Percentiles rank a stretch among this genome's conserved stretches.
Evolutionary conservation across 30 jellyfish, hydroid and myxozoan genomes (phyloP).

Genomic region (Hydra vulgaris): DNA sequence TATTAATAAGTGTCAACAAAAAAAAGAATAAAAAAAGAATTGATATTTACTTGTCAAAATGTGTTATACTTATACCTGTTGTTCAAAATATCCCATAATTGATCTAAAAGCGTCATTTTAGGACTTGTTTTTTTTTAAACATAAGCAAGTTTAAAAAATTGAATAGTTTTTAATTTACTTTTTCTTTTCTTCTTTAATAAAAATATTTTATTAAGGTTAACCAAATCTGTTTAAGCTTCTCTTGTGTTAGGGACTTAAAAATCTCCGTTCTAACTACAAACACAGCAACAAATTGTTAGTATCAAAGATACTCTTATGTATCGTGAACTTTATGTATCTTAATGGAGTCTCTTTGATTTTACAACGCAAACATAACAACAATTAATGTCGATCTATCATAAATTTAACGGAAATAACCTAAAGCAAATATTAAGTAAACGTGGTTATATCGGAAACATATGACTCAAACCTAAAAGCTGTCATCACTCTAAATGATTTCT

Average conservation of each 20-base stretch:
- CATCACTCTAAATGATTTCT: too few relatives aligned
- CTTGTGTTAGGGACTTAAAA: neutral
- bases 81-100: conserved; percentile 24
- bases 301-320: neutral
- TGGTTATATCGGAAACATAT: neutral
- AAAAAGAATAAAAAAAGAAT: neutral
- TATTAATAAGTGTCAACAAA: too few relatives aligned
- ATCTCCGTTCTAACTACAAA: neutral
- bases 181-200: neutral
- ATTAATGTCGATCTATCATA: neutral
- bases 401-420: neutral
- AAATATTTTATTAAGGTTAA: neutral
- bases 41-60: neutral
- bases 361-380: neutral
- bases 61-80: neutral
- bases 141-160: neutral
- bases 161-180: neutral
- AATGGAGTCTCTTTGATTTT: neutral
- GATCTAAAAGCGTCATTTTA: conserved; percentile 19
- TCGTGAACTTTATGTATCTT: neutral
- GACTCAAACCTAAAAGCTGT: neutral
- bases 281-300: neutral
- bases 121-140: neutral
- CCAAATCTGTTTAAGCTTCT: neutral
- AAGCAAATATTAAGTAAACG: neutral